phyloP scores from a whole-genome alignment of 2,797 vertebrate genomes.

The Anguilla obscura region DNA sequence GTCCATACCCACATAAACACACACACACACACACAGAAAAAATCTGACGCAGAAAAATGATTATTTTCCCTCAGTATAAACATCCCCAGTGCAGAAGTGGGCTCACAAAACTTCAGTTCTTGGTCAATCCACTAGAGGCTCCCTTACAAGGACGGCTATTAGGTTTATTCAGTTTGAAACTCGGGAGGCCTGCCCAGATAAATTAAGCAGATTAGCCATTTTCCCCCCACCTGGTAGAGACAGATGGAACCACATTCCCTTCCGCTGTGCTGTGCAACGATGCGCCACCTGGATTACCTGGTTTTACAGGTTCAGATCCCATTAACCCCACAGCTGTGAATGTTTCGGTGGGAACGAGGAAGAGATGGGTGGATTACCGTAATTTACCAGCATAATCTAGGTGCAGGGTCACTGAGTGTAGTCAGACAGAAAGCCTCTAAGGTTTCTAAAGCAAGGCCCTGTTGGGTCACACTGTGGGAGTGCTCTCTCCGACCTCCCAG shows the following conservation, averaged over 20 bases:
- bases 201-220: conserved; percentile 58
- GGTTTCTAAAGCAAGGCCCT: neutral
- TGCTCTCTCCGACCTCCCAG: neutral
- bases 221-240: conserved; percentile 47
- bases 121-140: neutral
- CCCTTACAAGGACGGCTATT: neutral
- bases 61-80: neutral
- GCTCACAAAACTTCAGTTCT: neutral
- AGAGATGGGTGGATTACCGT: neutral
- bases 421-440: neutral
- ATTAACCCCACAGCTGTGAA: conserved; percentile 30
- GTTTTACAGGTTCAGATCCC: conserved; percentile 24
- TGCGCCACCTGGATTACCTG: conserved; percentile 49
- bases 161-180: conserved; percentile 33
- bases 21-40: no score
- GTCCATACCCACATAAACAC: no score
- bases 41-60: neutral
- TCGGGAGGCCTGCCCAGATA: conserved; percentile 39
- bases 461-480: neutral
- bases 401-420: neutral
- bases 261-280: conserved; percentile 27
- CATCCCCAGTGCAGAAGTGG: neutral
- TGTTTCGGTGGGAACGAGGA: neutral
- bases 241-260: conserved; percentile 53
- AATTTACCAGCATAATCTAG: neutral